These are phyloP conservation scores for Chaetophractus vellerosus DNA, from an alignment of 2,797 vertebrate genomes.

Conservation along the genomic window DNA sequence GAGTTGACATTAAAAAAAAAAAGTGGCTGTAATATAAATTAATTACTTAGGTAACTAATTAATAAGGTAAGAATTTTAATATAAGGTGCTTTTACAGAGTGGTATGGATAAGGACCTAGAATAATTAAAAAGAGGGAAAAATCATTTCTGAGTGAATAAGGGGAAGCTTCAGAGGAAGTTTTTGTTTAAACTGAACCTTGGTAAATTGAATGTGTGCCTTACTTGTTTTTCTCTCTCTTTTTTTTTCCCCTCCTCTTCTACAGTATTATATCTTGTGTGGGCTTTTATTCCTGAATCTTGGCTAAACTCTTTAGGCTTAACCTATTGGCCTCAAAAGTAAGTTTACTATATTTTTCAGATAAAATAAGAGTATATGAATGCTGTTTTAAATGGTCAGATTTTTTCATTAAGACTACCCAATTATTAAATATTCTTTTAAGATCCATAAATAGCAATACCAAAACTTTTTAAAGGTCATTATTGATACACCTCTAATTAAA, in stretches of 20 bases:
- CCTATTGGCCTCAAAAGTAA: constrained; percentile 99
- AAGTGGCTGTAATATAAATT: too few species aligned
- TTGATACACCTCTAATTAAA: neutral
- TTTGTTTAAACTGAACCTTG: neutral
- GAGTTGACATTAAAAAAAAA: neutral
- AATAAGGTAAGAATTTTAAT: neutral
- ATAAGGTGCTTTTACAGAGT: neutral
- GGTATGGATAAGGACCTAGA: neutral
- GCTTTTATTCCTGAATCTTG: constrained; percentile 96
- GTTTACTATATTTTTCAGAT: constrained; percentile 76
- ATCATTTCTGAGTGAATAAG: neutral
- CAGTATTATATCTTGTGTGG: constrained; percentile 96
- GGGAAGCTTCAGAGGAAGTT: neutral
- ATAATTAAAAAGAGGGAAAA: constrained; percentile 9
- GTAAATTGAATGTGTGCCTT: neutral
- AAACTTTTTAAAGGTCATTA: constrained; percentile 17
- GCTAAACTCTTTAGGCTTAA: constrained; percentile 95
- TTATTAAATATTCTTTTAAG: constrained; percentile 43
- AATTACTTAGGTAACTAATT: too few species aligned
- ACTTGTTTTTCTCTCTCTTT: neutral
- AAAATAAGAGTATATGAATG: too few species aligned
- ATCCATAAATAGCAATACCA: neutral
- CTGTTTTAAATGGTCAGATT: constrained; percentile 8
- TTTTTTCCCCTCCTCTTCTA: constrained; percentile 20
- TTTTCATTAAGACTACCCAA: constrained; percentile 20